Evolutionary conservation across 2,113 vertebrate genomes (phyloP), one percentile per base, ranked within the genome.

Genomic region (Heteronetta atricapilla): DNA sequence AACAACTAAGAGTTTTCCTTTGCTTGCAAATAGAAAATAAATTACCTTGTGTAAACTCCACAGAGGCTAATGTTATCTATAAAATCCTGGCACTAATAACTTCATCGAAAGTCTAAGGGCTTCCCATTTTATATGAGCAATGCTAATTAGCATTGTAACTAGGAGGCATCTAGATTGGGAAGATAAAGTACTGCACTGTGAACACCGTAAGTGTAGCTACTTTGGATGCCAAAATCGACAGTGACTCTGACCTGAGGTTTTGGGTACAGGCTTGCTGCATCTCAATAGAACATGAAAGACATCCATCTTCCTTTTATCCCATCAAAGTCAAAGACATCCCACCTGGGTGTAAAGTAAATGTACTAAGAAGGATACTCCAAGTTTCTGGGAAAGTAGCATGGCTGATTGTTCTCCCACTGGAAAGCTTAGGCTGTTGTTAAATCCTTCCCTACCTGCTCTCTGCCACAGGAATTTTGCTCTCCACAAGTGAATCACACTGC

Each of bases 1-100:
- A 93, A 93, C 42, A 85, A 94, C 93, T 67, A 70, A 95, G 88
- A 74, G 83, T 82, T 92, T 91, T 88, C 84, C 73, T 89, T 1
- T 4, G 58, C 50, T 80, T 88, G 86, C 62, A 94, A 96, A 92
- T 12, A 94, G 82, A 93, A 89, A 52, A 76, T 63, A 95, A 96
- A 96, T 91, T 89, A 94, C 52, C 63, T 95, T 82, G 82, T 44
- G 48, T 96, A 96, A 92, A 87, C 74, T 81, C 73, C 1, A 3
- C 81, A 85, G 77, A 92, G 10, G 2, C 80, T 94, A 62, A 77
- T 21, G 68, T 87, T 82, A 82, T 55, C 86, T 77, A 21, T 67
- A 89, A 94, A 95, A 78, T 63, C 78, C 52, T 15, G 26, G 88
- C 12, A 2, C 69, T 82, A 81, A n/a, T 75, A 70, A 77, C 79